Percentiles rank a stretch among this genome's conserved stretches.
Conservation (phyloP, 1,140 invertebrate species). For the Diorhabda sublineata region DNA sequence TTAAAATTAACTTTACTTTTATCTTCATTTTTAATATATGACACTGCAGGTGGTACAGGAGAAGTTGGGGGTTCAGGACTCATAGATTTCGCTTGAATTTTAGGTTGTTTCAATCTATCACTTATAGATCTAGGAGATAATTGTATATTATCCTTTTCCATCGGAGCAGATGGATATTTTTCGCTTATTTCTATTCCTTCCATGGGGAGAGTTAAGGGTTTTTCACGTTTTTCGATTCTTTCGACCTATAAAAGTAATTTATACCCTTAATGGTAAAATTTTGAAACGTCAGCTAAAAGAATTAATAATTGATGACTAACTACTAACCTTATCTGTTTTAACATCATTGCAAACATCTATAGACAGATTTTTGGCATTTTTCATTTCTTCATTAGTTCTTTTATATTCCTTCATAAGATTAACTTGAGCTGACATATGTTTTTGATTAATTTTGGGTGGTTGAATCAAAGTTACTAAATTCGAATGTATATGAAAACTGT, state of each 20-base stretch:
- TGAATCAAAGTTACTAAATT: slow-evolving; percentile 80
- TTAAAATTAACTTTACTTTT: slow-evolving; percentile 28
- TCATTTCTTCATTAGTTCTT: slow-evolving; percentile 30
- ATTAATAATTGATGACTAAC: not conserved
- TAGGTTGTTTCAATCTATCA: slow-evolving; percentile 44
- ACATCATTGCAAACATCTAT: slow-evolving; percentile 18
- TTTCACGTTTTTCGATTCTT: too few species aligned
- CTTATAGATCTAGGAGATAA: slow-evolving; percentile 38
- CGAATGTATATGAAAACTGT: slow-evolving; percentile 84
- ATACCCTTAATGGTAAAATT: too few species aligned
- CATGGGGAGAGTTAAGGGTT: too few species aligned
- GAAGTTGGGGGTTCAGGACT: slow-evolving; percentile 31
- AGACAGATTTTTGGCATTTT: slow-evolving; percentile 30
- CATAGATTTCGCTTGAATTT: slow-evolving; percentile 37
- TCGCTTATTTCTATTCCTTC: slow-evolving; percentile 6
- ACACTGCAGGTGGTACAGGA: slow-evolving; percentile 11
- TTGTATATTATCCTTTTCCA: not conserved
- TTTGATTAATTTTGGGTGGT: slow-evolving; percentile 58
- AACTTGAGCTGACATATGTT: slow-evolving; percentile 43
- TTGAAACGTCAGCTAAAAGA: too few species aligned
- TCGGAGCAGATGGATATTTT: slow-evolving; percentile 5
- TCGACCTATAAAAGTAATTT: too few species aligned
- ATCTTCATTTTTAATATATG: slow-evolving; percentile 19
- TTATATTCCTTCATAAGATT: slow-evolving; percentile 30
- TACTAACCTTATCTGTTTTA: slow-evolving; percentile 4